Base-by-base conservation (phyloP, 2,888 invertebrate species). In the Furcula furcula region DNA sequence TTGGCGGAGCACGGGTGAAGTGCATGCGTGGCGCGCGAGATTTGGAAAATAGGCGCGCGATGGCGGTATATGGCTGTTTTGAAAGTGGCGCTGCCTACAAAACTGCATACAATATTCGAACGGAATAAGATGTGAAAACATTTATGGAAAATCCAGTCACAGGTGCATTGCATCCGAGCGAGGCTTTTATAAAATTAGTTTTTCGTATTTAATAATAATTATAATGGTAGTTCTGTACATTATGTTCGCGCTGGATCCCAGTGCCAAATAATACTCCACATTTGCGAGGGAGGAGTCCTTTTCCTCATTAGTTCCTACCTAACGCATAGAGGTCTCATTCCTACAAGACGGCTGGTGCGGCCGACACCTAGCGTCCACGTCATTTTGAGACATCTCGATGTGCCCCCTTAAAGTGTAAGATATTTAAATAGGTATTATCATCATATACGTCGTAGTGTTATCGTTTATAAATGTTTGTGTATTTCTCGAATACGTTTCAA, bases 401-500 rank as follows among this genome's bases (percentile, higher is more conserved):
- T 34, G 6, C 7, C 15, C 15, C 25, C 18, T 35, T 25, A 25
- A 13, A 20, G n/a, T 25, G 7, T 13, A 25, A 25, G 7, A 13
- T 7, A 7, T 7, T n/a, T n/a, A n/a, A n/a, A n/a, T n/a, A n/a
- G 7, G 13, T 25, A 11, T 4, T 4, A 10, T 20, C 7, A 20
- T 7, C 7, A 20, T 20, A 20, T 6, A n/a, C n/a, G n/a, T 20
- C n/a, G 12, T 40, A 38, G 32, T 21, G 33, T 25, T 18, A 28
- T 31, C 29, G 29, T n/a, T 31, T 34, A 18, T 38, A 20, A 36
- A 13, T 13, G 21, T 22, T 35, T 32, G 11, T 18, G 39, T 22
- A 31, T 9, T 41, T 29, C 42, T 55, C 51, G 47, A 50, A 47
- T 54, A 47, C 26, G 29, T 42, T 39, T 35, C 16, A 13, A 22